phyloP scores from a whole-genome alignment of 1,140 invertebrate genomes.

The Ladona fulva region DNA sequence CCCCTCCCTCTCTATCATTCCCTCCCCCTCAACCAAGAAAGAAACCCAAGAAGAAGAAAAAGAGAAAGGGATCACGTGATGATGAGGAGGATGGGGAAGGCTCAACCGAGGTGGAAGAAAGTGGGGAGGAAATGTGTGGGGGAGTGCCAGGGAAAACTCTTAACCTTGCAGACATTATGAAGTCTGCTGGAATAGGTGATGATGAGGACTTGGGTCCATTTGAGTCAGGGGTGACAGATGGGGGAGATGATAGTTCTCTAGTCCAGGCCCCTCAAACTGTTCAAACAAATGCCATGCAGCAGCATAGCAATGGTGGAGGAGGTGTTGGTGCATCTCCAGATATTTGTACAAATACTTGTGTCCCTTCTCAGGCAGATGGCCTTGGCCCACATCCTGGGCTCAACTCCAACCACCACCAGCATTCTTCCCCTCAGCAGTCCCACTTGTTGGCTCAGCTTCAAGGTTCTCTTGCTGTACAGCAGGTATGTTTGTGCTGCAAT shows the following conservation, averaged over 20 bases:
- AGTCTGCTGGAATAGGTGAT: constrained; percentile 14
- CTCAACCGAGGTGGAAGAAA: background rate
- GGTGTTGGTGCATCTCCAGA: background rate
- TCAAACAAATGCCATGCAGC: background rate
- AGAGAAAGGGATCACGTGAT: constrained; percentile 10
- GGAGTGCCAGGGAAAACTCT: background rate
- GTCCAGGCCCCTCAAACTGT: background rate
- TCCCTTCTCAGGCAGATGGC: background rate
- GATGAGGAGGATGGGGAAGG: constrained; percentile 12
- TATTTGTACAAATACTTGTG: background rate
- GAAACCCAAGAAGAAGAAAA: constrained; percentile 15
- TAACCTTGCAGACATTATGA: constrained; percentile 14
- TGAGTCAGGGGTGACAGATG: background rate
- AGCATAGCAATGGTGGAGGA: background rate
- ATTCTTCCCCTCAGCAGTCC: background rate
- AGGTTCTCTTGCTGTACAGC: background rate
- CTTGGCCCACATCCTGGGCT: background rate
- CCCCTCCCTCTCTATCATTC: background rate
- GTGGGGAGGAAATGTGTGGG: background rate
- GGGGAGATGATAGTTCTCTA: background rate
- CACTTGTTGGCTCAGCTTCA: background rate
- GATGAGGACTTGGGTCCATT: constrained; percentile 10
- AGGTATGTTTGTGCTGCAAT: background rate
- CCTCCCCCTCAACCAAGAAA: background rate
- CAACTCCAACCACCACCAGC: background rate